Percentiles rank a stretch among this genome's conserved stretches.
Conservation (phyloP, 2,113 vertebrate genomes). For the Neogale vison region DNA sequence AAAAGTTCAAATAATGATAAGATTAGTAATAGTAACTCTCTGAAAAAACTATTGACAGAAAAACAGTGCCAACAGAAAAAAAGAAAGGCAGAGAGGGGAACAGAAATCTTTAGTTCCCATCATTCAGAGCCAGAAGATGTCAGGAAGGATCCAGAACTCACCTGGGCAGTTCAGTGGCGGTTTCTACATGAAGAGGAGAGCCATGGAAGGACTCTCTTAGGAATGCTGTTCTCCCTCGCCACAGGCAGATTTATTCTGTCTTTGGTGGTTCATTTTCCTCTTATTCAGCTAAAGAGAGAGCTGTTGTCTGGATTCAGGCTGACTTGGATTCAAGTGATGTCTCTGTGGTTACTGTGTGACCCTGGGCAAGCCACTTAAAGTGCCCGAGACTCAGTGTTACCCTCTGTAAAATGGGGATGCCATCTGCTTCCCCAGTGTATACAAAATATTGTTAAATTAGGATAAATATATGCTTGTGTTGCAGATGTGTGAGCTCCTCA, state of each 20-base stretch:
- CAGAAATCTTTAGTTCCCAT: background rate
- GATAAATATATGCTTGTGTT: conserved; percentile 30
- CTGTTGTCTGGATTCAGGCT: background rate
- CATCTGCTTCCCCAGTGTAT: background rate
- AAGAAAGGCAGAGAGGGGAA: background rate
- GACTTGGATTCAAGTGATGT: background rate
- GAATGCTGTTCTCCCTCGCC: background rate
- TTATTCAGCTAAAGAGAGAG: background rate
- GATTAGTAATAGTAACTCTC: background rate
- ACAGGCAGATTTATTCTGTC: background rate
- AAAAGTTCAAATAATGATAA: background rate
- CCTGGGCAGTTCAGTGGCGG: fast-evolving
- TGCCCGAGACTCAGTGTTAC: background rate
- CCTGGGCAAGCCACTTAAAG: background rate
- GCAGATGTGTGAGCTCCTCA: conserved; percentile 98
- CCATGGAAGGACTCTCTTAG: background rate
- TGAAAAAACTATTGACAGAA: background rate
- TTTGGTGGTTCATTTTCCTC: background rate
- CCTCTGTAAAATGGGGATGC: background rate
- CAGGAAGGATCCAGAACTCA: background rate
- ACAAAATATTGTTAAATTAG: background rate
- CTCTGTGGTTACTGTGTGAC: background rate
- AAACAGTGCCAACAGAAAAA: background rate
- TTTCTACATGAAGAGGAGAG: background rate
- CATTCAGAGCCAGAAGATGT: background rate